A percentile compares a stretch with the other conserved stretches of the same genome.
phyloP scores from a whole-genome alignment of 1,140 invertebrate genomes.

The Anastrepha obliqua region DNA sequence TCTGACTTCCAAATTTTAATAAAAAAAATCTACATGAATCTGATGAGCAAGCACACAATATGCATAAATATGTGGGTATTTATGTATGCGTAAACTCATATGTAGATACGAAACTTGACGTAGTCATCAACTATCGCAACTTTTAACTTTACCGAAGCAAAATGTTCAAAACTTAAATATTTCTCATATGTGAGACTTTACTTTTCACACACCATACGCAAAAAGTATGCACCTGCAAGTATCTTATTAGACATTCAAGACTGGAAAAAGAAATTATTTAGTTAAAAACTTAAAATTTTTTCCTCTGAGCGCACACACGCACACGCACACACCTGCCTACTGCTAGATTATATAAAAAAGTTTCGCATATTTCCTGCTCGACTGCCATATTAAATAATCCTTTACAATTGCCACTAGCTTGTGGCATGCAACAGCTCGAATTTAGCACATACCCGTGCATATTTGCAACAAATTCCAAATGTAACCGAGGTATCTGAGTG shows the following conservation, averaged over 20 bases:
- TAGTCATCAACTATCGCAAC: not conserved
- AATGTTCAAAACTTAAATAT: not conserved
- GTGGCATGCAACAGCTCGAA: slow-evolving; percentile 9
- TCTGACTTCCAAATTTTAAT: too few relatives aligned
- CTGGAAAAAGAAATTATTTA: not conserved
- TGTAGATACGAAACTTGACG: too few relatives aligned
- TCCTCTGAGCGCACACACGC: not conserved
- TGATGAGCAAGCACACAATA: too few relatives aligned
- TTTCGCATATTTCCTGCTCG: slow-evolving; percentile 1
- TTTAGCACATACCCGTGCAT: not conserved
- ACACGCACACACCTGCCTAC: not conserved
- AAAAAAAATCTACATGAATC: too few relatives aligned
- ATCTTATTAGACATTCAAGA: not conserved
- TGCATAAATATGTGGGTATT: too few relatives aligned
- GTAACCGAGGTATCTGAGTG: not conserved
- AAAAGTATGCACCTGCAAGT: not conserved
- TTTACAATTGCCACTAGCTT: slow-evolving; percentile 41
- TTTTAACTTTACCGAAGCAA: not conserved
- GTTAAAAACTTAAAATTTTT: slow-evolving; percentile 24
- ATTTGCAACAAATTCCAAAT: not conserved
- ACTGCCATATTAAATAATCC: slow-evolving; percentile 38
- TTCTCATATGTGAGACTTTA: not conserved
- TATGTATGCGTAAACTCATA: too few relatives aligned
- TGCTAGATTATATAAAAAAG: not conserved
- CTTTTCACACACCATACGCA: not conserved